Conservation (phyloP, 2,888 invertebrate genomes). For the Byasa hedistus region DNA sequence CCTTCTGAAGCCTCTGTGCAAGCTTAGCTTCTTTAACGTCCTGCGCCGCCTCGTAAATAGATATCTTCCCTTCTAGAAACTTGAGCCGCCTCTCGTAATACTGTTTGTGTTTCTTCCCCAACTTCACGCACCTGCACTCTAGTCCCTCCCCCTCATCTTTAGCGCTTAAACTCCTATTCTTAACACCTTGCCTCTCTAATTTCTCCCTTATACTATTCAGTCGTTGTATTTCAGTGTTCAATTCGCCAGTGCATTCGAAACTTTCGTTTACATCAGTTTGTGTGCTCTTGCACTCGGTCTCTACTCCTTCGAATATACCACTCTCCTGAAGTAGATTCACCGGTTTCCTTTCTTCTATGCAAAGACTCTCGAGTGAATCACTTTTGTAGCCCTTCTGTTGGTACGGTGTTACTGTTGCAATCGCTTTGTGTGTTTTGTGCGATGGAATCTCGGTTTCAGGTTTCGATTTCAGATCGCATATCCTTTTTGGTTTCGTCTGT, state of each 20-base stretch:
- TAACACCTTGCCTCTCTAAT: slow-evolving; percentile 80
- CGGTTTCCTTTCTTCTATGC: slow-evolving; percentile 73
- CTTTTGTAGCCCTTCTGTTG: slow-evolving; percentile 73
- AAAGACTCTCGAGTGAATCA: slow-evolving; percentile 70
- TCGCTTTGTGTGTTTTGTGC: slow-evolving; percentile 77
- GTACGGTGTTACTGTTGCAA: slow-evolving; percentile 84
- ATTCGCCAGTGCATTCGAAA: slow-evolving; percentile 75
- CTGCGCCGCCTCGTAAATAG: slow-evolving; percentile 83
- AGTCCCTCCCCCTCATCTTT: slow-evolving; percentile 68
- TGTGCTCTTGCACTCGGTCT: slow-evolving; percentile 71
- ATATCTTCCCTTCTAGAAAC: slow-evolving; percentile 82
- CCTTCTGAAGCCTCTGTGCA: slow-evolving; percentile 82
- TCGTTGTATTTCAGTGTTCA: slow-evolving; percentile 82
- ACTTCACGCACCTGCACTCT: slow-evolving; percentile 75
- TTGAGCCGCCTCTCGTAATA: slow-evolving; percentile 84
- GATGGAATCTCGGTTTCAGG: slow-evolving; percentile 62
- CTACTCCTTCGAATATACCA: slow-evolving; percentile 85
- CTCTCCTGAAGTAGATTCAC: slow-evolving; percentile 84
- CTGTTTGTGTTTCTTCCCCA: slow-evolving; percentile 80
- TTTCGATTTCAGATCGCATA: slow-evolving; percentile 68
- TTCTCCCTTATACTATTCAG: slow-evolving; percentile 82
- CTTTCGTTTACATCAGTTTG: slow-evolving; percentile 81
- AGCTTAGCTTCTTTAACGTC: slow-evolving; percentile 82
- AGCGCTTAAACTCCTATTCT: slow-evolving; percentile 69
- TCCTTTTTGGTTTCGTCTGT: slow-evolving; percentile 69